A percentile compares a stretch with the other conserved stretches of the same genome.
These are phyloP conservation scores for Phylloscopus whistleri DNA, from an alignment of 2,113 vertebrate species.

Conservation along the genomic window DNA sequence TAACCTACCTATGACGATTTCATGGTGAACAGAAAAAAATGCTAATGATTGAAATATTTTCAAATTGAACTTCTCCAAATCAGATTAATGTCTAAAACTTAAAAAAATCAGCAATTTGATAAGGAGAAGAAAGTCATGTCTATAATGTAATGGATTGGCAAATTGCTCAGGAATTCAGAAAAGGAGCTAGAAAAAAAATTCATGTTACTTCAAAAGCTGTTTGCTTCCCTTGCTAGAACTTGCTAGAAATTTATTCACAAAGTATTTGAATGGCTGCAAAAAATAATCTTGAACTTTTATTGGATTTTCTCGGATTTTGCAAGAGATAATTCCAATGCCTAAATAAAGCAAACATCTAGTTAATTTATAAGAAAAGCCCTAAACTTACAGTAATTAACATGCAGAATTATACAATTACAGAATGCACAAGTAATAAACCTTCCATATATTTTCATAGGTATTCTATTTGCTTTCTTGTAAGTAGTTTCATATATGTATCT, in stretches of 20 bases:
- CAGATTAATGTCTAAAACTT: background rate
- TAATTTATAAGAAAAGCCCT: background rate
- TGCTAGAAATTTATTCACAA: background rate
- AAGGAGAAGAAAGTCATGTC: background rate
- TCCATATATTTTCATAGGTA: background rate
- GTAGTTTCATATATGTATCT: background rate
- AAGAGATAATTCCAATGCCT: background rate
- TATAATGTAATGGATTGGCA: background rate
- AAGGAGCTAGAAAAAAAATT: background rate
- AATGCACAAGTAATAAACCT: background rate
- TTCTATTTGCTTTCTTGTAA: background rate
- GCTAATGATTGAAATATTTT: background rate
- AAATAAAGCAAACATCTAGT: background rate
- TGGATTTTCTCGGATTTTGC: background rate
- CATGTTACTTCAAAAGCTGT: background rate
- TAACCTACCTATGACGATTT: background rate
- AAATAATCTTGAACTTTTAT: background rate
- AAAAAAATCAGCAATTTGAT: accelerated
- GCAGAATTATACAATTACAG: background rate
- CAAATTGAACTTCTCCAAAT: background rate
- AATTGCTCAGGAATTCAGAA: background rate
- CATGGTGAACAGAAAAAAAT: background rate
- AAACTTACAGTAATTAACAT: background rate
- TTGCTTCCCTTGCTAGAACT: background rate
- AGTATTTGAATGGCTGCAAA: background rate